Evolutionary conservation across 2,888 invertebrate genomes (phyloP), one percentile per base, ranked within the genome.

Genomic region (Allygus modestus): DNA sequence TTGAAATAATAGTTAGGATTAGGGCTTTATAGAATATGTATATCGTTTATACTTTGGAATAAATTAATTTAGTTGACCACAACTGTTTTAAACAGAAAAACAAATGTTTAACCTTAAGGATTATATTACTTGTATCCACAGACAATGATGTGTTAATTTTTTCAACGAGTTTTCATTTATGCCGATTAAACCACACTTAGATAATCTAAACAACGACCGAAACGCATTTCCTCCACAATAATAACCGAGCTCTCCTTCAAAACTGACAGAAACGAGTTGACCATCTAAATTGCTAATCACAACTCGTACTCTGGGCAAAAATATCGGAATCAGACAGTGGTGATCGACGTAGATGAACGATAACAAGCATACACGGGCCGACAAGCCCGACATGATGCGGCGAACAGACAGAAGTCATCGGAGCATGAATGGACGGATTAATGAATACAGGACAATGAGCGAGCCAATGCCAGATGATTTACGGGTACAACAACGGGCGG

Each of bases 391-490:
- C 77, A 37, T 37, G 43, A 26, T 15, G 71, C 23, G n/a, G 28
- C 71, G 37, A 17, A 71, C 71, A 71, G 43, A 43, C 73, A 77
- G 77, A 77, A 37, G 73, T 73, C 73, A 73, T 41, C 41, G 43
- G 73, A 37, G 77, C 28, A 77, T 77, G 77, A 77, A 77, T 46
- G 46, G 77, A 51, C 37, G 77, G 46, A 77, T 77, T 77, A 77
- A 77, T 77, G 77, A 77, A 77, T 77, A 77, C 41, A 17, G 51
- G 43, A 77, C 77, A 77, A 77, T 77, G 77, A 77, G 46, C 26
- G 51, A 51, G 43, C 77, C 77, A 77, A 77, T 77, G 77, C 15
- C 77, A 46, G 77, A 77, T 77, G 77, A 77, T 77, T 77, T 77
- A 77, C 20, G 0, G 41, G 1, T 1, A 17, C 61, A n/a, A n/a